Conservation (phyloP, 2,113 vertebrate genomes). For the Lynx canadensis region DNA sequence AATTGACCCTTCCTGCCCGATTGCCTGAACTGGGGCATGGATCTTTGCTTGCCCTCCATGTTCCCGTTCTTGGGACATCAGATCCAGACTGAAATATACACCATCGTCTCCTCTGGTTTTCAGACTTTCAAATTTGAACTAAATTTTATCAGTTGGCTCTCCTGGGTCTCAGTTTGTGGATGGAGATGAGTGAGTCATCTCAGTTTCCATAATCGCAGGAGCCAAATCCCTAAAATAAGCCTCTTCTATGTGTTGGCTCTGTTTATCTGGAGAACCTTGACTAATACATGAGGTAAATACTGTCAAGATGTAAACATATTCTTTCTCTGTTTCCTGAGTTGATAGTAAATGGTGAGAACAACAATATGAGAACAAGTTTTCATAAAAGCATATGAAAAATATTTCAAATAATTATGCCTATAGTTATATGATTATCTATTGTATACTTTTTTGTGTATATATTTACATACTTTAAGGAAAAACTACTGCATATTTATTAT, state of each 20-base stretch:
- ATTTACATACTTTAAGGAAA: conserved; percentile 31
- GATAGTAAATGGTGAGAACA: neutral
- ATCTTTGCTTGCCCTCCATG: neutral
- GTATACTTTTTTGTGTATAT: neutral
- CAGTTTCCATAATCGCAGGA: neutral
- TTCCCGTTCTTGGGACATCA: neutral
- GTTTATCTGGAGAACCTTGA: neutral
- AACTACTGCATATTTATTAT: neutral
- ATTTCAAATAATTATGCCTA: neutral
- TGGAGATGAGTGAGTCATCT: neutral
- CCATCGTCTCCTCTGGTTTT: neutral
- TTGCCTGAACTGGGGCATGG: neutral
- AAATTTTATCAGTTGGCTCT: neutral
- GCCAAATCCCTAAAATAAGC: neutral
- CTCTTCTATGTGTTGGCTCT: neutral
- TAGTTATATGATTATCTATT: neutral
- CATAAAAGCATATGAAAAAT: neutral
- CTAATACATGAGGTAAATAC: neutral
- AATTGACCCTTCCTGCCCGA: neutral
- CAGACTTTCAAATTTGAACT: neutral
- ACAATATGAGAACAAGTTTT: too few species aligned
- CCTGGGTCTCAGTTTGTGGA: neutral
- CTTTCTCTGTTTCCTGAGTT: neutral
- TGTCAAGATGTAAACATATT: conserved; percentile 35
- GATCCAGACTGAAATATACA: neutral